A percentile compares a stretch with the other conserved stretches of the same genome.
phyloP scores from a whole-genome alignment of 2,888 invertebrate species.

The Sesia apiformis region DNA sequence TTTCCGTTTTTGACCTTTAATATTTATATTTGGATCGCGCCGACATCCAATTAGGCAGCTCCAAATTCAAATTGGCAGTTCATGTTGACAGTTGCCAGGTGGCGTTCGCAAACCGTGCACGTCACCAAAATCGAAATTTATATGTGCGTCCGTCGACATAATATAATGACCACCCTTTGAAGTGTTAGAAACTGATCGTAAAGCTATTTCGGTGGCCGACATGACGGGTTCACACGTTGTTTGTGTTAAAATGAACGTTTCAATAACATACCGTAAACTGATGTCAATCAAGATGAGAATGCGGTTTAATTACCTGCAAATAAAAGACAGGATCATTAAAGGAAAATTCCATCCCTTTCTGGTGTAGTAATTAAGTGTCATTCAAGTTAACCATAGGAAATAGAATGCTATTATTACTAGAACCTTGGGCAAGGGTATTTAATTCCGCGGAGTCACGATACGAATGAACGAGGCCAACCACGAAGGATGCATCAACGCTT shows the following conservation, averaged over 20 bases:
- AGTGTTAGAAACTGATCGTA: slow-evolving; percentile 57
- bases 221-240: slow-evolving; percentile 28
- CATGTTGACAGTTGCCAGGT: slow-evolving; percentile 59
- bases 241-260: slow-evolving; percentile 33
- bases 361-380: not conserved
- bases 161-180: slow-evolving; percentile 63
- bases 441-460: not conserved
- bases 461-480: not conserved
- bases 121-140: slow-evolving; percentile 42
- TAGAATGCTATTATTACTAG: not conserved
- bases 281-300: slow-evolving; percentile 22
- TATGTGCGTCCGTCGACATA: slow-evolving; percentile 41
- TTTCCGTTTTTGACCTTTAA: slow-evolving; percentile 34
- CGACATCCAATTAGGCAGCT: slow-evolving; percentile 53
- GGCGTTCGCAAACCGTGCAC: slow-evolving; percentile 32
- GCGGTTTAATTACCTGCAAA: slow-evolving; percentile 27
- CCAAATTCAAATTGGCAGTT: slow-evolving; percentile 57
- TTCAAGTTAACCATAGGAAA: not conserved
- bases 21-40: slow-evolving; percentile 52
- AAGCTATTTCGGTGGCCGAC: slow-evolving; percentile 42
- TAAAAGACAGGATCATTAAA: slow-evolving; percentile 9
- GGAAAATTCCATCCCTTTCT: not conserved
- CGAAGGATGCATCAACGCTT: not conserved
- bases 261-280: slow-evolving; percentile 40
- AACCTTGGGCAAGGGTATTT: not conserved